Base-by-base conservation (phyloP, 2,888 invertebrate genomes). In the Aspidiotus destructor region DNA sequence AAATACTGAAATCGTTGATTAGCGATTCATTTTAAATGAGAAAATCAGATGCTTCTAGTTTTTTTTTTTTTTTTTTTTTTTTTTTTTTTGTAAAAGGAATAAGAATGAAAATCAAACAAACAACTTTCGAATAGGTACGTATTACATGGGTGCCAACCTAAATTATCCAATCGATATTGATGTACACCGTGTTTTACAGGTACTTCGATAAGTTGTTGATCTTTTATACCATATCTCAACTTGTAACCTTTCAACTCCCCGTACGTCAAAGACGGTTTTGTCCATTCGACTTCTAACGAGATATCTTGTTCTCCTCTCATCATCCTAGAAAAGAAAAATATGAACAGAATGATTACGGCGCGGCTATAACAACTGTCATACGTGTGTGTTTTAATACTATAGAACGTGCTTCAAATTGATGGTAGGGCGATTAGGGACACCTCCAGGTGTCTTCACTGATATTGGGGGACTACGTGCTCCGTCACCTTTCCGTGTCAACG, bases 401-500 rank as follows among this genome's bases (percentile, higher is more conserved):
- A 28, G 10, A 40, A 77, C 83, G 80, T 79, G 88, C 88, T 90
- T 91, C 61, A 90, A 81, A 75, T 84, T 88, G 64, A 93, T 85
- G 69, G 86, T 85, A 57, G 93, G 91, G 74, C 89, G 81, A 73
- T 89, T 89, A 53, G 93, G 93, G 67, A 93, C 94, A 72, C 94
- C 94, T 68, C 96, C 95, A 41, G 93, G 93, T 1, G 98, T 99
- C 78, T 86, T 88, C 2, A 93, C 87, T 71, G 85, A 85, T 69
- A 88, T 88, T 40, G 92, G 89, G 71, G 86, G 80, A 76, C 95
- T 95, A 72, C 95, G 83, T 77, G 92, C 89, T 17, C 99, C 99
- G 77, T 99, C 98, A 57, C 99, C 99, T 78, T 94, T 94, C 72
- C 95, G 84, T 6, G 98, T 99, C 71, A 97, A 82, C 0, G 97